phyloP scores from a whole-genome alignment of 2,888 invertebrate genomes.

The Salticus scenicus region DNA sequence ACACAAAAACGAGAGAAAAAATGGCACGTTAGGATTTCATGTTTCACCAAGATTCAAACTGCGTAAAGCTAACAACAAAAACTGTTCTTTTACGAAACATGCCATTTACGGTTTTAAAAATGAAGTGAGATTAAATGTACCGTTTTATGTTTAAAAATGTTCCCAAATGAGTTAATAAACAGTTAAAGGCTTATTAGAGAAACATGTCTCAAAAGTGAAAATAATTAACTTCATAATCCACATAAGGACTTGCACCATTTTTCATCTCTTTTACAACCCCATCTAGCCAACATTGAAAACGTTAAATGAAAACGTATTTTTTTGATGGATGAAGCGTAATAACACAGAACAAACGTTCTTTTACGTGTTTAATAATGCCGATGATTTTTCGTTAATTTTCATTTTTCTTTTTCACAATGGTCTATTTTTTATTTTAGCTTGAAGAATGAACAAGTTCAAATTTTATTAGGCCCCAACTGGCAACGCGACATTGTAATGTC shows the following conservation, averaged over 20 bases:
- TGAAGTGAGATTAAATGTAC: background rate
- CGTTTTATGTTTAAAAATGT: conserved; percentile 2
- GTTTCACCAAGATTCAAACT: background rate
- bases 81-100: background rate
- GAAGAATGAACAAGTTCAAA: conserved; percentile 33
- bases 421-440: conserved; percentile 19
- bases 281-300: conserved; percentile 26
- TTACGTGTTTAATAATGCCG: conserved; percentile 46
- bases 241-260: background rate
- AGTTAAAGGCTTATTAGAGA: conserved; percentile 15
- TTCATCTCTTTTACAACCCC: background rate
- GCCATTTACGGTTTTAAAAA: background rate
- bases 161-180: conserved; percentile 15
- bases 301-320: conserved; percentile 44
- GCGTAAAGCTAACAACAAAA: conserved; percentile 5
- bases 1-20: background rate
- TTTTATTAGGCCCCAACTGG: conserved; percentile 26
- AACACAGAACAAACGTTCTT: conserved; percentile 42
- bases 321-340: conserved; percentile 61
- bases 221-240: conserved; percentile 12
- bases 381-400: conserved; percentile 45
- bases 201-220: conserved; percentile 6
- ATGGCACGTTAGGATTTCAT: background rate
- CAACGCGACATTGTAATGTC: conserved; percentile 27
- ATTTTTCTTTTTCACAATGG: conserved; percentile 23